Evolutionary conservation across 2,113 vertebrate species (phyloP).

Genomic region (Microtus richardsoni): DNA sequence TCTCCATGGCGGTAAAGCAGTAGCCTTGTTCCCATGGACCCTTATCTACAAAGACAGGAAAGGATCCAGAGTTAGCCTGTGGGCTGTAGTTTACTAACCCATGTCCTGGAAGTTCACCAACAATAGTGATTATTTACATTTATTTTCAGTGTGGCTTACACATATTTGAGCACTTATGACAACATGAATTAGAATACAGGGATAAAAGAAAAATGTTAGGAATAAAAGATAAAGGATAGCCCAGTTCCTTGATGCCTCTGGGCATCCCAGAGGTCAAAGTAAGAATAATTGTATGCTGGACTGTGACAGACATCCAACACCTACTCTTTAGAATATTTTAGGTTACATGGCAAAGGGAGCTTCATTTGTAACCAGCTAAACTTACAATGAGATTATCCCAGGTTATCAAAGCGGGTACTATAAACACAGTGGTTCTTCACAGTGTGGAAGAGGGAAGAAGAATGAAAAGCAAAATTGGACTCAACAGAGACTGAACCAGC

Average conservation of each 20-base stretch:
- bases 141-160: background rate
- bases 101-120: background rate
- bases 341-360: background rate
- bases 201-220: background rate
- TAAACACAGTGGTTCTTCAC: background rate
- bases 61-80: background rate
- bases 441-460: background rate
- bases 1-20: background rate
- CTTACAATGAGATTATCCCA: slow-evolving; percentile 1
- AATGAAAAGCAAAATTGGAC: background rate
- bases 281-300: background rate
- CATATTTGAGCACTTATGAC: background rate
- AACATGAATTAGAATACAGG: background rate
- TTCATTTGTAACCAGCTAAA: background rate
- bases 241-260: background rate
- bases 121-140: background rate
- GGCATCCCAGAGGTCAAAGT: background rate
- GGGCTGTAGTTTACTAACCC: background rate
- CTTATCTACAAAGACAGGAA: background rate
- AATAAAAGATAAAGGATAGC: background rate
- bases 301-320: background rate
- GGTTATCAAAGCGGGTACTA: background rate
- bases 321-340: background rate
- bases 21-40: background rate
- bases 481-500: background rate